Conservation (phyloP, 1,140 invertebrate genomes). For the Plutomurus gul region DNA sequence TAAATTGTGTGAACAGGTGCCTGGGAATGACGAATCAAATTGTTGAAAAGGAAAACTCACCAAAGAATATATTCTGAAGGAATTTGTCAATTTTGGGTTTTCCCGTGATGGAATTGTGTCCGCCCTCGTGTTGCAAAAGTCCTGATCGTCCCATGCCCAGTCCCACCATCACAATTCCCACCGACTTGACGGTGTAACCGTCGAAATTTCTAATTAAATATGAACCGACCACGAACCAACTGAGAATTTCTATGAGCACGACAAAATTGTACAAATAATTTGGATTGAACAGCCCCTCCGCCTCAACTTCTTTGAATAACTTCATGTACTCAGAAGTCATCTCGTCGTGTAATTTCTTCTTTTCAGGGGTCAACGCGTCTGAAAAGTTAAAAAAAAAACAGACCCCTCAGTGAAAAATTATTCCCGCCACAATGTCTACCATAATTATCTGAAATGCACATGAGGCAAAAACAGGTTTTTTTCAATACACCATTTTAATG, state of each 20-base stretch:
- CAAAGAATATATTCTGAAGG: conserved; percentile 12
- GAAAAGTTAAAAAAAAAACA: not conserved
- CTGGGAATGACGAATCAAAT: not conserved
- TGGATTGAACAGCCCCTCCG: conserved; percentile 14
- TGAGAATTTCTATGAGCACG: not conserved
- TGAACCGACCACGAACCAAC: not conserved
- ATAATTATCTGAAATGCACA: too few relatives aligned
- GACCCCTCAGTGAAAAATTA: too few relatives aligned
- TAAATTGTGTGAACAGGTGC: too few relatives aligned
- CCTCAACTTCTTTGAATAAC: conserved; percentile 1
- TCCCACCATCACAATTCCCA: not conserved
- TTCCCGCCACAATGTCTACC: too few relatives aligned
- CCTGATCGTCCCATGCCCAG: not conserved
- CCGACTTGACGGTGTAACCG: not conserved
- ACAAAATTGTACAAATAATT: not conserved
- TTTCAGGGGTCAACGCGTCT: not conserved
- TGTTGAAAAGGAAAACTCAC: not conserved
- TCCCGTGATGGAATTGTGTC: conserved; percentile 36
- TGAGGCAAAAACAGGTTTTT: too few relatives aligned
- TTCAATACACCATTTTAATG: too few relatives aligned
- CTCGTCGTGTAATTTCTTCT: not conserved
- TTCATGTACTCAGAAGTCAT: conserved; percentile 26
- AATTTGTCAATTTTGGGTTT: conserved; percentile 16
- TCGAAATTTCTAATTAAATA: not conserved
- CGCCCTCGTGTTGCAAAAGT: conserved; percentile 28